These are phyloP conservation scores for Monochamus saltuarius DNA, from an alignment of 1,140 invertebrate genomes.

Conservation along the genomic window DNA sequence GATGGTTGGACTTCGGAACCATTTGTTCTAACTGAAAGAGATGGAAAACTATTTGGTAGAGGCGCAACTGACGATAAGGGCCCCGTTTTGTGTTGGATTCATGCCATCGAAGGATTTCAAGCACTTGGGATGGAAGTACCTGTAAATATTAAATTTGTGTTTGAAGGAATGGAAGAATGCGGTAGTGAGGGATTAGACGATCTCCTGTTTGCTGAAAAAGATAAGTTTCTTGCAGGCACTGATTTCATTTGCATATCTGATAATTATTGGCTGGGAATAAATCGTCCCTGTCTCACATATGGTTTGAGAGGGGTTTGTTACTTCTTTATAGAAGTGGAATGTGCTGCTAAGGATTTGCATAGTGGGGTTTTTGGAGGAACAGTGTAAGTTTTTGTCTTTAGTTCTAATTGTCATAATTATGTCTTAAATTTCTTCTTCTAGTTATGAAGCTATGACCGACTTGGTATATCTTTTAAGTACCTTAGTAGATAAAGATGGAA, in stretches of 20 bases:
- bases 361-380: slow-evolving; percentile 94
- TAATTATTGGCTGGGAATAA: slow-evolving; percentile 97
- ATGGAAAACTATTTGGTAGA: slow-evolving; percentile 84
- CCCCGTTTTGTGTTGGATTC: slow-evolving; percentile 89
- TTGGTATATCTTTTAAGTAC: slow-evolving; percentile 80
- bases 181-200: slow-evolving; percentile 95
- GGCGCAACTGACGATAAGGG: slow-evolving; percentile 96
- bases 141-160: slow-evolving; percentile 94
- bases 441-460: slow-evolving; percentile 86
- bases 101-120: slow-evolving; percentile 89
- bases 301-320: slow-evolving; percentile 93
- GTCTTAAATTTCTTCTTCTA: slow-evolving; percentile 38
- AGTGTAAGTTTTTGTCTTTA: slow-evolving; percentile 58
- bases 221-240: slow-evolving; percentile 77
- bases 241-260: slow-evolving; percentile 98
- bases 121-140: slow-evolving; percentile 71
- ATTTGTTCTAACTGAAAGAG: slow-evolving; percentile 83
- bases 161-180: slow-evolving; percentile 99
- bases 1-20: slow-evolving; percentile 97
- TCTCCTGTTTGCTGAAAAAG: slow-evolving; percentile 72
- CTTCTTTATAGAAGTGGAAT: slow-evolving; percentile 87
- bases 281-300: slow-evolving; percentile 96
- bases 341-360: slow-evolving; percentile 90
- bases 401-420: slow-evolving; percentile 9
- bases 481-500: slow-evolving; percentile 81